phyloP scores from a whole-genome alignment of 2,888 invertebrate genomes.

The Athalia cordata region DNA sequence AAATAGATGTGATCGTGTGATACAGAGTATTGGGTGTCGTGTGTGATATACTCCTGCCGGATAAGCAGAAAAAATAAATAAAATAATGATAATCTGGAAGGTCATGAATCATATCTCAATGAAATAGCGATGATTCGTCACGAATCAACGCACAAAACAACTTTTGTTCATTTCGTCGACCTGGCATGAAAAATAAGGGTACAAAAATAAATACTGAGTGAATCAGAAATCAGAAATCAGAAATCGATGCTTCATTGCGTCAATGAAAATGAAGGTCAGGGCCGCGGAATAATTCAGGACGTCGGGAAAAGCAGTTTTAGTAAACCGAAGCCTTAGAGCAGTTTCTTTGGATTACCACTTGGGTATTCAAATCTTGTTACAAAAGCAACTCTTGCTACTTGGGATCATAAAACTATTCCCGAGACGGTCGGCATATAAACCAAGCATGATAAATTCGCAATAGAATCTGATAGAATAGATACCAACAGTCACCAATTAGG shows the following conservation, averaged over 20 bases:
- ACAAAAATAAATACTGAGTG: background rate
- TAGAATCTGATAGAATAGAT: constrained; percentile 22
- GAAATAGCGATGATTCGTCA: background rate
- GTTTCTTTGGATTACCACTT: background rate
- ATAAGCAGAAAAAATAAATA: no score
- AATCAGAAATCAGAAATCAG: background rate
- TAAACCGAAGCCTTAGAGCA: constrained; percentile 15
- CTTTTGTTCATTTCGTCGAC: background rate
- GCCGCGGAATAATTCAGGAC: background rate
- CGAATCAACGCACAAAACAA: background rate
- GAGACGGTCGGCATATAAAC: constrained; percentile 12
- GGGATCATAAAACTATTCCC: background rate
- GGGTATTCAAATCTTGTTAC: constrained; percentile 20
- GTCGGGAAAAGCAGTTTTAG: background rate
- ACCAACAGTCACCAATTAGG: background rate
- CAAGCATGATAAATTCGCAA: constrained; percentile 16
- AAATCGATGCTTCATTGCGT: background rate
- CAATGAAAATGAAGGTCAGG: background rate
- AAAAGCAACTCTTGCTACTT: constrained; percentile 2
- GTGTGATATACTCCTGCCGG: no score
- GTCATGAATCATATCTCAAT: no score
- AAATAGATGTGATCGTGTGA: background rate
- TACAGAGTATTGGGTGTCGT: no score
- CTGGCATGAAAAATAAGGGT: background rate
- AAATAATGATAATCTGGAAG: no score